Percentiles rank a stretch among this genome's conserved stretches.
phyloP scores from a whole-genome alignment of 2,797 vertebrate genomes.

The Pangasius macronema region DNA sequence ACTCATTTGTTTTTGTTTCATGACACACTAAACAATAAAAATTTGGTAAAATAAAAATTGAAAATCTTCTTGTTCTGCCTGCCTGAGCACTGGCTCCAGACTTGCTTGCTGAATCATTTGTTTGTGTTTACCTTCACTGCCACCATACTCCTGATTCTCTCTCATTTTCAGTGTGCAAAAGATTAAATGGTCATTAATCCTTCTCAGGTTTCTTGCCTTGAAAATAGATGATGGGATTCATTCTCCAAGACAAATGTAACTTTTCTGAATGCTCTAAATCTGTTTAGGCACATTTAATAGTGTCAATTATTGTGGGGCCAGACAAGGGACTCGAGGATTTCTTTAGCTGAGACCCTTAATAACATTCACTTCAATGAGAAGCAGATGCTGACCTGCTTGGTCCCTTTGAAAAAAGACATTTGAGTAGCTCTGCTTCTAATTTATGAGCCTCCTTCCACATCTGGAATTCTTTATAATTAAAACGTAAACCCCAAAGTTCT shows the following conservation, averaged over 20 bases:
- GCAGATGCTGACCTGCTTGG: constrained; percentile 96
- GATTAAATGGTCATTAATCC: constrained; percentile 66
- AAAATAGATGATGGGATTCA: constrained; percentile 92
- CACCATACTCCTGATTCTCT: constrained; percentile 25
- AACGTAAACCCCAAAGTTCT: constrained; percentile 96
- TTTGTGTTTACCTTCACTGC: constrained; percentile 39
- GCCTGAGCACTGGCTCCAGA: constrained; percentile 42
- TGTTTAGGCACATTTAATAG: constrained; percentile 97
- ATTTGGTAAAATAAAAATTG: constrained; percentile 61
- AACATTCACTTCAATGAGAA: constrained; percentile 98
- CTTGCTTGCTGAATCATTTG: constrained; percentile 55
- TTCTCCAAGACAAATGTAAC: constrained; percentile 95
- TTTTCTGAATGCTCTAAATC: constrained; percentile 96
- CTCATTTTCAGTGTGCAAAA: constrained; percentile 44
- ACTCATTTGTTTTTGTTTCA: constrained; percentile 7
- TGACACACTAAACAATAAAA: constrained; percentile 47
- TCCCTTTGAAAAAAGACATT: constrained; percentile 97
- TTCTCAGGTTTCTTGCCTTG: constrained; percentile 69
- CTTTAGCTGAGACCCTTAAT: constrained; percentile 97
- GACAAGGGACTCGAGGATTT: constrained; percentile 87
- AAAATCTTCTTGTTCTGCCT: constrained; percentile 52
- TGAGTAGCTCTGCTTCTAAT: constrained; percentile 98
- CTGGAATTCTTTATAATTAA: constrained; percentile 99
- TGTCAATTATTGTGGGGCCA: constrained; percentile 97
- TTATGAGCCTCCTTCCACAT: constrained; percentile 93